Percentiles rank a stretch among this genome's conserved stretches.
Conservation (phyloP, 2,888 invertebrate genomes). For the Abrostola triplasia region DNA sequence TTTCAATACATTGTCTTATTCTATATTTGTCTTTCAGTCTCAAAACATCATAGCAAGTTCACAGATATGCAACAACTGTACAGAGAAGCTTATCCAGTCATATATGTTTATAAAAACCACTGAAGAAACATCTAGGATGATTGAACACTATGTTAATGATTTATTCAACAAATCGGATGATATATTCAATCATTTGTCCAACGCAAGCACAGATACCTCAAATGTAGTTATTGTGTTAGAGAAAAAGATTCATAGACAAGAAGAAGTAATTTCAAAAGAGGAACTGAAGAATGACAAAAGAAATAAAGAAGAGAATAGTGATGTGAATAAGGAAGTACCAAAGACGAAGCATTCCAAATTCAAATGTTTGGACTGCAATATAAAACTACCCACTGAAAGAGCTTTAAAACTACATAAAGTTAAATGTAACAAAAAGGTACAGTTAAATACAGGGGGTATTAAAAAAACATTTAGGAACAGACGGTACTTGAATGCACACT, state of each 20-base stretch:
- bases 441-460: slow-evolving; percentile 16
- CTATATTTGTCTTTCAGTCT: slow-evolving; percentile 29
- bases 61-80: slow-evolving; percentile 38
- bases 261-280: not conserved
- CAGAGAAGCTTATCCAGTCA: slow-evolving; percentile 34
- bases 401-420: slow-evolving; percentile 22
- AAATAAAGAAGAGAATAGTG: not conserved
- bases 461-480: slow-evolving; percentile 27
- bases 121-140: slow-evolving; percentile 15
- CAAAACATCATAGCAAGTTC: slow-evolving; percentile 14
- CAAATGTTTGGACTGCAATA: slow-evolving; percentile 26
- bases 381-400: slow-evolving; percentile 14
- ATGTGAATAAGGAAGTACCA: slow-evolving; percentile 4
- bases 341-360: slow-evolving; percentile 10
- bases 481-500: slow-evolving; percentile 17
- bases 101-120: slow-evolving; percentile 40
- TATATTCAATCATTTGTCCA: slow-evolving; percentile 21
- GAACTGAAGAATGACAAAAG: not conserved
- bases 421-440: slow-evolving; percentile 12
- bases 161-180: slow-evolving; percentile 30
- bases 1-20: not conserved
- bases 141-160: slow-evolving; percentile 27
- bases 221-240: slow-evolving; percentile 42
- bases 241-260: slow-evolving; percentile 5
- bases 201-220: slow-evolving; percentile 17